Percentiles rank a stretch among this genome's conserved stretches.
phyloP scores from a whole-genome alignment of 2,797 vertebrate species.

The Macroramphosus scolopax region DNA sequence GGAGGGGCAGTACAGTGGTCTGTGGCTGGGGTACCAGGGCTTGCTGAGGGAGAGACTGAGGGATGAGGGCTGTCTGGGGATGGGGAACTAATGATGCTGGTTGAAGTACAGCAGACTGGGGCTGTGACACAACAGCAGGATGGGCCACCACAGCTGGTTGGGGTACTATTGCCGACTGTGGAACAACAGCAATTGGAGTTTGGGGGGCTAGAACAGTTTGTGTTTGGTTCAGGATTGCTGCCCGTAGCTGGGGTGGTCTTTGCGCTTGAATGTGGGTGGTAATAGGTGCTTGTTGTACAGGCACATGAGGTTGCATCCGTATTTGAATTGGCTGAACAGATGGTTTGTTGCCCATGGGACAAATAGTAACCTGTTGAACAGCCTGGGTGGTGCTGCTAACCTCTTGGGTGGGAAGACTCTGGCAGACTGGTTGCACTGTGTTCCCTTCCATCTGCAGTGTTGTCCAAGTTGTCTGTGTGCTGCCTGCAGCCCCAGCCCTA shows the following conservation, averaged over 20 bases:
- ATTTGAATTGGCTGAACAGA: slow-evolving; percentile 80
- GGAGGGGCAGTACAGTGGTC: slow-evolving; percentile 85
- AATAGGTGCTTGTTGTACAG: slow-evolving; percentile 71
- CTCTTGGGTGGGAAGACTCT: slow-evolving; percentile 74
- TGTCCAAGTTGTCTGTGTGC: slow-evolving; percentile 98
- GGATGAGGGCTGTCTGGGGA: slow-evolving; percentile 72
- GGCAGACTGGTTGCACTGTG: slow-evolving; percentile 89
- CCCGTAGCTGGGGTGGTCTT: slow-evolving; percentile 60
- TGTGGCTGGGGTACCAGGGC: slow-evolving; percentile 76
- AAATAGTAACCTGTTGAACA: slow-evolving; percentile 74
- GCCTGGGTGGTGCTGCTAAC: slow-evolving; percentile 63
- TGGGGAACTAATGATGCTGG: slow-evolving; percentile 68
- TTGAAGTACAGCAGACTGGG: slow-evolving; percentile 69
- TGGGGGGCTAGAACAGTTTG: slow-evolving; percentile 56
- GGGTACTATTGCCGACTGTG: slow-evolving; percentile 66
- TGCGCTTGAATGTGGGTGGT: slow-evolving; percentile 68
- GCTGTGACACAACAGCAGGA: slow-evolving; percentile 60
- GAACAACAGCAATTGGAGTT: slow-evolving; percentile 68
- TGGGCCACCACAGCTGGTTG: slow-evolving; percentile 67
- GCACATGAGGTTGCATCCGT: slow-evolving; percentile 71
- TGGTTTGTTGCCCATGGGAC: slow-evolving; percentile 75
- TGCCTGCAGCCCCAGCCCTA: slow-evolving; percentile 84
- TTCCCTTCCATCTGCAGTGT: slow-evolving; percentile 94
- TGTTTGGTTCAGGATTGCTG: slow-evolving; percentile 60
- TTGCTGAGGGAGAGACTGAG: slow-evolving; percentile 61